Evolutionary conservation across 2,888 invertebrate genomes (phyloP), one percentile per base, ranked within the genome.

Genomic region (Agrenia bidenticulata): DNA sequence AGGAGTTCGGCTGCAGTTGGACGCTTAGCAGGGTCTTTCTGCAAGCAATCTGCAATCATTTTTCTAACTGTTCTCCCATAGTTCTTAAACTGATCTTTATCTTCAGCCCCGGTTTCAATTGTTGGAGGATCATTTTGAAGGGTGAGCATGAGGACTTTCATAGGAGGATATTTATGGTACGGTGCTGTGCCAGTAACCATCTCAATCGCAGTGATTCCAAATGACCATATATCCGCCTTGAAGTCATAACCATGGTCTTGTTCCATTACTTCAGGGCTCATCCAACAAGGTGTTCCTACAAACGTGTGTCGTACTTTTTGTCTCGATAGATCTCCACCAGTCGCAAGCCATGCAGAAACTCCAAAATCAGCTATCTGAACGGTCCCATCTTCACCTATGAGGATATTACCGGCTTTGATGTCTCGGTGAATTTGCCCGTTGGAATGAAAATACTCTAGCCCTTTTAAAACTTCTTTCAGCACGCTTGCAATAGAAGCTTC

Each of bases 301-400:
- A 99, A 99, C 0, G 97, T 97, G 80, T 98, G 96, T 45, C 98
- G 84, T 23, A 95, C 92, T 83, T 94, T 94, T 81, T 97, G 95
- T 55, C 96, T 85, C 4, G 94, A 93, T 67, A 94, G 82, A 81
- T 97, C 97, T 62, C 94, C 87, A 2, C 94, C 96, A 0, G 94
- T 94, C 7, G 96, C 94, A 76, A 98, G 81, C 95, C 95, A 97
- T 1, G 97, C 95, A 72, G 95, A 94, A 0, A 99, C 98, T 65
- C 99, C 98, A 80, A 99, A 99, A 82, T 99, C 99, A 15, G 96
- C 98, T 74, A 99, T 95, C 83, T 96, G 96, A 58, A 99, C 94
- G 0, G 92, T 90, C 53, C 94, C 99, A 66, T 72, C 97, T 79
- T 94, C 93, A 27, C 97, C 96, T 66, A 99, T 84, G 64, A 98